Base-by-base conservation (phyloP, 2,797 vertebrate genomes). In the Crypturellus tataupa region DNA sequence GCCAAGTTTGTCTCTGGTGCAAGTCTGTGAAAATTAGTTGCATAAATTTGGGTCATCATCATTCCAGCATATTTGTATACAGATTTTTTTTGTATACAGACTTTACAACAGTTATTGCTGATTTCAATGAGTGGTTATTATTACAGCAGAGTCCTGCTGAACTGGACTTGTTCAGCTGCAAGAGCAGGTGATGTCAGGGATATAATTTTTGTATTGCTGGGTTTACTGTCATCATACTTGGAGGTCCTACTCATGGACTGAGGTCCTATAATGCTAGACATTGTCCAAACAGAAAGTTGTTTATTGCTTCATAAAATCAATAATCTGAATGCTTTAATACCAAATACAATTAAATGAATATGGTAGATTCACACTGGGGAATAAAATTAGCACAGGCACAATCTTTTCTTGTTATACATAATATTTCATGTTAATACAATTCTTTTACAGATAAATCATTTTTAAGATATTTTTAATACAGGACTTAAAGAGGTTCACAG, bases 171-270 rank as follows among this genome's bases (percentile, higher is more conserved):
- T 25, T 73, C 40, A 59, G 23, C 71, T 59, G 55, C 17, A 46
- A 78, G 51, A 84, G 73, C 91, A 81, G 27, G 27, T 84, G 23
- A 11, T 70, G n/a, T 37, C 65, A 90, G 33, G 21, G 19, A 44
- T 72, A 79, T 69, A 1, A 67, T 91, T 87, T 83, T 58, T 87
- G 56, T 63, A 69, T 75, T 72, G 69, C 58, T 75, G 2, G 29
- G 21, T 78, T 95, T 89, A 65, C 78, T 87, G 47, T 13, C 33
- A 12, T 78, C 90, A 83, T 87, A 81, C 37, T 65, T 65, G 71
- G 46, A 40, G 49, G 27, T 80, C 58, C 33, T 5, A 0, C 60
- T 89, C 46, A 69, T 51, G 42, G 23, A 59, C 19, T 35, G 49
- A 87, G n/a, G 25, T 21, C 11, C 11, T 72, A 8, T 9, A 12